Conservation (phyloP, 1,140 invertebrate species). For the Trichoplusia ni region DNA sequence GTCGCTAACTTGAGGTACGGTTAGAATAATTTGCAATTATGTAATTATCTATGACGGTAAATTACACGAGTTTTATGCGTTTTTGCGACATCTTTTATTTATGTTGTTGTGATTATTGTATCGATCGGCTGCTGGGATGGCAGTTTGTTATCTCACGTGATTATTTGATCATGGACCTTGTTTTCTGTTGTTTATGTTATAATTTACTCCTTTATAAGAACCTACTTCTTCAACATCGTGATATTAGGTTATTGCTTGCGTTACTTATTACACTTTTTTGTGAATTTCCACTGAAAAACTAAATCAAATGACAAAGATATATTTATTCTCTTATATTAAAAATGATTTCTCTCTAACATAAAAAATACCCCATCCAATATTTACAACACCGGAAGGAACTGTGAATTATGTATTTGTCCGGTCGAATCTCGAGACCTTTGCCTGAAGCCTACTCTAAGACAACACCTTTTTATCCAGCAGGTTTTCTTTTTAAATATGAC, state of each 20-base stretch:
- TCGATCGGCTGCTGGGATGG: too few relatives aligned
- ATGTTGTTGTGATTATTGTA: slow-evolving; percentile 10
- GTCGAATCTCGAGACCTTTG: not conserved
- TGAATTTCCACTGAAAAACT: too few relatives aligned
- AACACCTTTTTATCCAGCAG: not conserved
- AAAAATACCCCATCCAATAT: slow-evolving; percentile 17
- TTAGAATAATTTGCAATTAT: slow-evolving; percentile 73
- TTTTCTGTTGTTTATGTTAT: too few relatives aligned
- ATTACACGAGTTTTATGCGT: slow-evolving; percentile 64
- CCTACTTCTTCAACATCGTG: too few relatives aligned
- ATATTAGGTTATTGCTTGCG: too few relatives aligned
- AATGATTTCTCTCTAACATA: slow-evolving; percentile 13
- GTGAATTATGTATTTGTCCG: slow-evolving; percentile 26
- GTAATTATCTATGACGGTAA: slow-evolving; percentile 68
- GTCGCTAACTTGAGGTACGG: slow-evolving; percentile 51
- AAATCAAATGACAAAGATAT: too few relatives aligned
- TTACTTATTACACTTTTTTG: too few relatives aligned
- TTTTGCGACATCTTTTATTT: slow-evolving; percentile 49
- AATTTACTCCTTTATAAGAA: too few relatives aligned
- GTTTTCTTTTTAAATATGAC: slow-evolving; percentile 8
- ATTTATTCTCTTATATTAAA: too few relatives aligned
- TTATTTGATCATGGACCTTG: too few relatives aligned
- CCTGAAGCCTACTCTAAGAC: slow-evolving; percentile 2
- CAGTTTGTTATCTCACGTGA: too few relatives aligned
- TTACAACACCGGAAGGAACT: slow-evolving; percentile 4